Evolutionary conservation across 92 coral and sea anemone species (phyloP).

Genomic region (Parazoanthus darwini): DNA sequence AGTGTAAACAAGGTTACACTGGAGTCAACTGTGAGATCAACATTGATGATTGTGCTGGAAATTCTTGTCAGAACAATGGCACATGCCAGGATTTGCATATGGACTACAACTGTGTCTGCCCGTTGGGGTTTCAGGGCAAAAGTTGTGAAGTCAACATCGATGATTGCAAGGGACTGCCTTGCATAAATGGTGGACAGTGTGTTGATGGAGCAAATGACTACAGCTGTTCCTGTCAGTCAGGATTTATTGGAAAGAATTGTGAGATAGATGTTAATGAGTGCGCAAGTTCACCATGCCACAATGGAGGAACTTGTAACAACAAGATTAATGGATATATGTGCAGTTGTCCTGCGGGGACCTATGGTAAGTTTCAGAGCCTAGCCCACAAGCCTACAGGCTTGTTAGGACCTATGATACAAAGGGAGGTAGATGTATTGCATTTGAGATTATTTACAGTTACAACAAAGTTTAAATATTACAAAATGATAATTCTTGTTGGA

Average conservation of each 20-base stretch:
- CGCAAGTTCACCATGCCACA: slow-evolving; percentile 65
- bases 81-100: slow-evolving; percentile 67
- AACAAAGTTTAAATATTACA: background rate
- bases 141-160: slow-evolving; percentile 59
- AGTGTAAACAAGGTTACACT: slow-evolving; percentile 59
- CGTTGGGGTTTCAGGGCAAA: slow-evolving; percentile 62
- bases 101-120: slow-evolving; percentile 62
- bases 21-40: slow-evolving; percentile 72
- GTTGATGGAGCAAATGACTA: slow-evolving; percentile 72
- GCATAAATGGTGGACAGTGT: slow-evolving; percentile 71
- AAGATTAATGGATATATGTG: slow-evolving; percentile 67
- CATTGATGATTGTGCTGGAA: slow-evolving; percentile 65
- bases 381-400: background rate
- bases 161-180: slow-evolving; percentile 64
- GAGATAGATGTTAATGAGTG: slow-evolving; percentile 66
- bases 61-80: slow-evolving; percentile 70
- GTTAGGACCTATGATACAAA: too few relatives aligned
- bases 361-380: slow-evolving; percentile 52
- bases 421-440: background rate
- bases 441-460: background rate
- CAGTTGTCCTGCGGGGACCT: slow-evolving; percentile 65
- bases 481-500: background rate
- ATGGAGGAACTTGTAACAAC: slow-evolving; percentile 75
- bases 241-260: slow-evolving; percentile 74
- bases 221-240: slow-evolving; percentile 64